These are phyloP conservation scores for Agriopis aurantiaria DNA, from an alignment of 2,888 invertebrate genomes.

Conservation along the genomic window DNA sequence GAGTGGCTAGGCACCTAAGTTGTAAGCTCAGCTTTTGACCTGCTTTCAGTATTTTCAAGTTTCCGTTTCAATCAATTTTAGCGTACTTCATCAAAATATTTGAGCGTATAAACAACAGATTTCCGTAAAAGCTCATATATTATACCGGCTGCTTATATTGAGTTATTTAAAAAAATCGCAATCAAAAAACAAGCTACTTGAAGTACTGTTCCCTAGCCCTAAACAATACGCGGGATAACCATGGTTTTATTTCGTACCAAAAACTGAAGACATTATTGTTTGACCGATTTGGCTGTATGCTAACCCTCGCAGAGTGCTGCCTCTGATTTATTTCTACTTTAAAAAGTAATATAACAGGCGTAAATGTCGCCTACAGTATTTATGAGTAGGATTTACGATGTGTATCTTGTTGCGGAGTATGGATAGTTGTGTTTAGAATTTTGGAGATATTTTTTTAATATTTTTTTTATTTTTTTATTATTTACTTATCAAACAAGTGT, in stretches of 20 bases:
- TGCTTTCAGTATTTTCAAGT: too few relatives aligned
- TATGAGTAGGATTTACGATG: slow-evolving; percentile 5
- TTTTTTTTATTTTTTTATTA: too few relatives aligned
- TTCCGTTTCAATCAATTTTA: too few relatives aligned
- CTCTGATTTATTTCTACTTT: slow-evolving; percentile 41
- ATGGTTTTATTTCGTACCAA: slow-evolving; percentile 44
- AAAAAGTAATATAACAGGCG: slow-evolving; percentile 24
- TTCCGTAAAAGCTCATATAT: too few relatives aligned
- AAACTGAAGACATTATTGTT: slow-evolving; percentile 51
- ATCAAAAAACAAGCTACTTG: not conserved
- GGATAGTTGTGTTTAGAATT: not conserved
- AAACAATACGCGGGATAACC: not conserved
- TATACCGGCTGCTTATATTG: too few relatives aligned
- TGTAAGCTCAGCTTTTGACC: too few relatives aligned
- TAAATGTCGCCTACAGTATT: slow-evolving; percentile 9
- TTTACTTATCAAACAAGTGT: too few relatives aligned
- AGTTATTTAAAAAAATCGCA: too few relatives aligned
- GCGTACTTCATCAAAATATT: too few relatives aligned
- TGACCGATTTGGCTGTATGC: slow-evolving; percentile 65
- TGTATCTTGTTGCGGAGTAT: not conserved
- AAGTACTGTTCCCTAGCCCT: not conserved
- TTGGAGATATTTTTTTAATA: not conserved
- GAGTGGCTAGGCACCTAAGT: too few relatives aligned
- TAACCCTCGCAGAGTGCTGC: slow-evolving; percentile 48
- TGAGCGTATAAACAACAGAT: too few relatives aligned